Evolutionary conservation across 2,797 vertebrate species (phyloP).

Genomic region (Podargus strigoides): DNA sequence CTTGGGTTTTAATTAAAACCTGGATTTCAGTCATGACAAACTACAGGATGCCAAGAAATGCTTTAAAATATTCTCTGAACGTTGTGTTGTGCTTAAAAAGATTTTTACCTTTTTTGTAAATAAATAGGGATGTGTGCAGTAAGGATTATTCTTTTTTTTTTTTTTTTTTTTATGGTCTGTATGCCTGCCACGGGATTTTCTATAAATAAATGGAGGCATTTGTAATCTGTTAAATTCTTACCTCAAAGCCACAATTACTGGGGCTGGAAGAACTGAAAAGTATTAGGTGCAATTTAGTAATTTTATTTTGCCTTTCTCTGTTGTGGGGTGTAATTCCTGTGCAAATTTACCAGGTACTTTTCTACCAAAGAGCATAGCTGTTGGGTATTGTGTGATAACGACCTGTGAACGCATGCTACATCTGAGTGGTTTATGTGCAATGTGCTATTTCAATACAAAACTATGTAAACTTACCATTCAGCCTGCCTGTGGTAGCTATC

Average conservation of each 20-base stretch:
- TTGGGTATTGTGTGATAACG: background rate
- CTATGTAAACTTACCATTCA: background rate
- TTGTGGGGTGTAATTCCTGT: background rate
- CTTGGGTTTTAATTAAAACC: conserved; percentile 21
- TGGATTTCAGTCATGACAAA: background rate
- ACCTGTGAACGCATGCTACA: background rate
- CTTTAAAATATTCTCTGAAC: background rate
- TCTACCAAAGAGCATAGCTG: background rate
- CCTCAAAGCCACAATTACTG: background rate
- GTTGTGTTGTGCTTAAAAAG: background rate
- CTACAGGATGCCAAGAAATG: background rate
- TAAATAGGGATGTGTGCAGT: background rate
- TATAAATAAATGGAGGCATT: background rate
- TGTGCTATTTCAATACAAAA: background rate
- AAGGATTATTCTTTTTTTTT: background rate
- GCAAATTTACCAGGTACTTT: fast-evolving
- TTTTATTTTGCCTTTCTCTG: background rate
- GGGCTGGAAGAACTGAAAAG: background rate
- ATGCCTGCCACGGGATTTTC: background rate
- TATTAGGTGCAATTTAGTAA: background rate
- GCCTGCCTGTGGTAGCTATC: background rate
- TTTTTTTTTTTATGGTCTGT: background rate
- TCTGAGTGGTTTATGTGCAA: background rate
- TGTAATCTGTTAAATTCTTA: background rate
- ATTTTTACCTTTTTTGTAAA: background rate